Conservation (phyloP, 2,888 invertebrate species). For the Silvanus unidentatus region DNA sequence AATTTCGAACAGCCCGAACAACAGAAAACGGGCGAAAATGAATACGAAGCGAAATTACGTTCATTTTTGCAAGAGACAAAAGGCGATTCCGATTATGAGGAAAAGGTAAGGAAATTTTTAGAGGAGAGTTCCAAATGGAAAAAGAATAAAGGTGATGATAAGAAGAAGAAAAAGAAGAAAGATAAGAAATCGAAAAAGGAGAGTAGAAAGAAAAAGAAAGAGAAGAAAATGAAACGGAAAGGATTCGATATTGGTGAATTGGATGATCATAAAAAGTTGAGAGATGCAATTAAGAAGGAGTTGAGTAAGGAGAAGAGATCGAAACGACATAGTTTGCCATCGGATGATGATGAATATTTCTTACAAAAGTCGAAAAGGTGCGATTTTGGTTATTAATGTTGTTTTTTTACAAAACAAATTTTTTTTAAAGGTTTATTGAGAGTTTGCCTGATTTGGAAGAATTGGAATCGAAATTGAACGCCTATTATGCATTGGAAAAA, state of each 20-base stretch:
- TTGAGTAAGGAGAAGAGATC: conserved; percentile 43
- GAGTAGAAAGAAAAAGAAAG: conserved; percentile 67
- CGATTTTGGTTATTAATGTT: neutral
- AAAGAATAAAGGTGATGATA: conserved; percentile 59
- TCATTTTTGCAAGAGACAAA: conserved; percentile 70
- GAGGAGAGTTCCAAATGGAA: conserved; percentile 79
- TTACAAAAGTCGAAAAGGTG: conserved; percentile 46
- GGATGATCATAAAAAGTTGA: conserved; percentile 59
- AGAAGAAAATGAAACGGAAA: conserved; percentile 62
- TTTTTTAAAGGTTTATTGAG: conserved; percentile 52
- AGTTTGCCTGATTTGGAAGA: conserved; percentile 70
- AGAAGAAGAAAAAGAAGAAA: conserved; percentile 56
- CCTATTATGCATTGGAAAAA: conserved; percentile 74
- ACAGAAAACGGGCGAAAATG: conserved; percentile 26
- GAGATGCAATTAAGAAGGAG: conserved; percentile 62
- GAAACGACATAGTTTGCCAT: conserved; percentile 38
- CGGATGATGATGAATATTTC: conserved; percentile 49
- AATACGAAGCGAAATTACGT: conserved; percentile 48
- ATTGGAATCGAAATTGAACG: conserved; percentile 68
- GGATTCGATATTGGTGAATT: conserved; percentile 60
- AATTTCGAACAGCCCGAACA: conserved; percentile 44
- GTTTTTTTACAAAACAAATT: conserved; percentile 1
- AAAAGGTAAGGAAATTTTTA: conserved; percentile 76
- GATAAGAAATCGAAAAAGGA: conserved; percentile 62
- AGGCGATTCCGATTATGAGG: conserved; percentile 77